Conservation (phyloP, 2,888 invertebrate species). For the Osedax frankpressi region DNA sequence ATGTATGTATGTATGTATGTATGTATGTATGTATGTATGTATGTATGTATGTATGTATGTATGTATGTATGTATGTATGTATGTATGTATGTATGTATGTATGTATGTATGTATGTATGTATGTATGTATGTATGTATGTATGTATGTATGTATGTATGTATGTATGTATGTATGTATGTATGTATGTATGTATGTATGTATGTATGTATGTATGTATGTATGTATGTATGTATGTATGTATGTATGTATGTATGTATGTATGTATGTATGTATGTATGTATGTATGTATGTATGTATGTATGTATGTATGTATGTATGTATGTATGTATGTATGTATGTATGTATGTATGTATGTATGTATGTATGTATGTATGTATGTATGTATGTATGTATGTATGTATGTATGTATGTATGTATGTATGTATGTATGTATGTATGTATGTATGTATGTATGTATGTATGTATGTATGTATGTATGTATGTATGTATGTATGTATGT, state of each 20-base stretch:
- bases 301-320: background rate
- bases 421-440: no score
- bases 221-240: no score
- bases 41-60: background rate
- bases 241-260: no score
- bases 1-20: no score
- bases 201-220: no score
- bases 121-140: background rate
- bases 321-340: background rate
- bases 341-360: background rate
- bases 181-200: background rate
- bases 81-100: background rate
- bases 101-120: background rate
- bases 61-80: background rate
- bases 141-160: background rate
- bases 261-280: background rate
- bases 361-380: background rate
- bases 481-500: background rate
- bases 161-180: background rate
- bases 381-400: background rate
- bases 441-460: no score
- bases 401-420: background rate
- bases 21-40: no score
- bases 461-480: no score
- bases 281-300: background rate